phyloP scores from a whole-genome alignment of 2,113 vertebrate species.

The Suncus etruscus region DNA sequence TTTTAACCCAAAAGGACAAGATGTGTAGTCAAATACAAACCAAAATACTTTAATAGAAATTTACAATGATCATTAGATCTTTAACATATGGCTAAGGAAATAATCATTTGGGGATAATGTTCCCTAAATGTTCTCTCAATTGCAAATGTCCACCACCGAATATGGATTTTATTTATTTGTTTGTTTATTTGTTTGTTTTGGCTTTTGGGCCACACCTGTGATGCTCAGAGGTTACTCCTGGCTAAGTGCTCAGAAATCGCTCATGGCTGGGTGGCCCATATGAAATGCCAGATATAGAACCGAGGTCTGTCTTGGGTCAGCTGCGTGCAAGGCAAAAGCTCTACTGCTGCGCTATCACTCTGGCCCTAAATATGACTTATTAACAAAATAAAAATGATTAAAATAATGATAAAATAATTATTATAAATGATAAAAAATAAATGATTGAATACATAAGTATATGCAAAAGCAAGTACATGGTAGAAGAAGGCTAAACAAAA shows the following conservation, averaged over 20 bases:
- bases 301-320: too few species aligned
- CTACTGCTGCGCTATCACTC: too few species aligned
- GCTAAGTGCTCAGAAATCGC: too few species aligned
- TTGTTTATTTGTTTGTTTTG: too few species aligned
- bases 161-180: not conserved
- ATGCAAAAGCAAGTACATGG: not conserved
- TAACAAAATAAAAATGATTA: too few species aligned
- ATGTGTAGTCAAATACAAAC: not conserved
- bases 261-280: too few species aligned
- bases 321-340: too few species aligned
- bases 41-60: not conserved
- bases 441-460: not conserved
- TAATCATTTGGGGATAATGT: rapidly evolving
- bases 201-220: too few species aligned
- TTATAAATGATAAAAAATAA: not conserved
- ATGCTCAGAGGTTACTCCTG: too few species aligned
- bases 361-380: too few species aligned
- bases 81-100: not conserved
- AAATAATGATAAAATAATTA: too few species aligned
- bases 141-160: not conserved
- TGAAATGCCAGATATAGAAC: too few species aligned
- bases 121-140: not conserved
- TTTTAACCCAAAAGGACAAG: not conserved
- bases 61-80: not conserved
- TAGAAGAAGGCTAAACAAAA: not conserved